A percentile compares a stretch with the other conserved stretches of the same genome.
Conservation (phyloP, 2,888 invertebrate genomes). For the Idaea aversata region DNA sequence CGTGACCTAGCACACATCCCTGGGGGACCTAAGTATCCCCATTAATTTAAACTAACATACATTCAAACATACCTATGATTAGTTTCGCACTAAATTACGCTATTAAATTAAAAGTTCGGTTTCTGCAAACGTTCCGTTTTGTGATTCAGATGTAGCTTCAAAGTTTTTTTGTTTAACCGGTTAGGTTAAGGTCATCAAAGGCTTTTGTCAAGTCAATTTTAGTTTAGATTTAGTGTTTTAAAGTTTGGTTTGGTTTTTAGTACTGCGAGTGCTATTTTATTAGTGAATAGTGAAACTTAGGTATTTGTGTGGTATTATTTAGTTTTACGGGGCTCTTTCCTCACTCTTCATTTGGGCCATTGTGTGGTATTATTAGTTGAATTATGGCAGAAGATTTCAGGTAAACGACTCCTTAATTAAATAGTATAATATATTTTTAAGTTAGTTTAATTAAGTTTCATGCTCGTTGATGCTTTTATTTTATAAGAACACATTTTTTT, state of each 20-base stretch:
- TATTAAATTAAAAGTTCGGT: not conserved
- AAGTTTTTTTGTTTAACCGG: constrained; percentile 9
- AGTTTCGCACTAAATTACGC: not conserved
- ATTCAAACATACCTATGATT: not conserved
- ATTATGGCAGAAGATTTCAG: constrained; percentile 29
- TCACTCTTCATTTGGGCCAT: too few species aligned
- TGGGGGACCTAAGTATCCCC: not conserved
- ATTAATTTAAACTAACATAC: not conserved
- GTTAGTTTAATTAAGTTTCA: not conserved
- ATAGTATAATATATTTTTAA: too few species aligned
- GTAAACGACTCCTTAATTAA: constrained; percentile 17
- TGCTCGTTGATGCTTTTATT: not conserved
- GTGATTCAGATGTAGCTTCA: not conserved
- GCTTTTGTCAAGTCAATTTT: constrained; percentile 9
- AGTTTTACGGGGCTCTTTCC: too few species aligned
- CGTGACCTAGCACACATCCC: not conserved
- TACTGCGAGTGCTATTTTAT: not conserved
- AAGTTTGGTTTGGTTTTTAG: not conserved
- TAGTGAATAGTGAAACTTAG: too few species aligned
- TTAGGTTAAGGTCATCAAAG: constrained; percentile 7
- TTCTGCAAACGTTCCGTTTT: not conserved
- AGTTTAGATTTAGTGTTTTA: constrained; percentile 3
- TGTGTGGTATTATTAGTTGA: not conserved
- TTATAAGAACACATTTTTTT: too few species aligned
- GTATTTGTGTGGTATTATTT: too few species aligned